Percentiles rank a stretch among this genome's conserved stretches.
These are phyloP conservation scores for Zaprionus taronus DNA, from an alignment of 1,140 invertebrate genomes.

Conservation along the genomic window DNA sequence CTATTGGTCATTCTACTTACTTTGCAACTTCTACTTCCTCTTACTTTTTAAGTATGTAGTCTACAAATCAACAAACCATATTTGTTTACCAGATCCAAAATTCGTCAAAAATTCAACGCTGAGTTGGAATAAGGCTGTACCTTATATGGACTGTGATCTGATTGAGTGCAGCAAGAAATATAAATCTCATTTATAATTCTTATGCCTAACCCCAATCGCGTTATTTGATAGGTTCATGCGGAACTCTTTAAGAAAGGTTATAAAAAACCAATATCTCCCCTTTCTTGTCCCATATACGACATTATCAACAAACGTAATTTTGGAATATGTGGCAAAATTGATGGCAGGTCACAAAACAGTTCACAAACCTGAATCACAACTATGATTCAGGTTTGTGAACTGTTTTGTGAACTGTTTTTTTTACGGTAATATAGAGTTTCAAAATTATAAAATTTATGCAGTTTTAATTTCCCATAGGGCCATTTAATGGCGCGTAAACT, in stretches of 20 bases:
- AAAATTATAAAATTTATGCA: not conserved
- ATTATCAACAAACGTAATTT: slow-evolving; percentile 18
- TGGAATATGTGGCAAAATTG: slow-evolving; percentile 21
- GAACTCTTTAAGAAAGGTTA: slow-evolving; percentile 40
- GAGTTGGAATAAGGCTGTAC: slow-evolving; percentile 49
- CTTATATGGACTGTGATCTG: slow-evolving; percentile 47
- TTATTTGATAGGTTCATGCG: slow-evolving; percentile 1
- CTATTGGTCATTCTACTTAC: too few species aligned
- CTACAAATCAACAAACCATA: slow-evolving; percentile 48
- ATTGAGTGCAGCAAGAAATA: slow-evolving; percentile 5
- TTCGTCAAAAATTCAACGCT: slow-evolving; percentile 16
- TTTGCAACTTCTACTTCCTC: too few species aligned
- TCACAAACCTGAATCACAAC: slow-evolving; percentile 53
- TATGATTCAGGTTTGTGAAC: too few species aligned
- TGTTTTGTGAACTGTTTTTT: too few species aligned
- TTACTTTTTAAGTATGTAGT: slow-evolving; percentile 17
- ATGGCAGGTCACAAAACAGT: not conserved
- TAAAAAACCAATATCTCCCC: slow-evolving; percentile 46
- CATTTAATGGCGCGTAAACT: slow-evolving; percentile 29
- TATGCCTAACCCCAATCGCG: not conserved
- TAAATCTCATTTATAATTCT: not conserved
- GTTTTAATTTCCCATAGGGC: slow-evolving; percentile 15
- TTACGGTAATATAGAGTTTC: too few species aligned
- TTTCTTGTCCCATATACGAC: slow-evolving; percentile 44
- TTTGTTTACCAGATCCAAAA: not conserved